These are phyloP conservation scores for Trogon surrucura DNA, from an alignment of 2,113 vertebrate genomes.

Conservation along the genomic window DNA sequence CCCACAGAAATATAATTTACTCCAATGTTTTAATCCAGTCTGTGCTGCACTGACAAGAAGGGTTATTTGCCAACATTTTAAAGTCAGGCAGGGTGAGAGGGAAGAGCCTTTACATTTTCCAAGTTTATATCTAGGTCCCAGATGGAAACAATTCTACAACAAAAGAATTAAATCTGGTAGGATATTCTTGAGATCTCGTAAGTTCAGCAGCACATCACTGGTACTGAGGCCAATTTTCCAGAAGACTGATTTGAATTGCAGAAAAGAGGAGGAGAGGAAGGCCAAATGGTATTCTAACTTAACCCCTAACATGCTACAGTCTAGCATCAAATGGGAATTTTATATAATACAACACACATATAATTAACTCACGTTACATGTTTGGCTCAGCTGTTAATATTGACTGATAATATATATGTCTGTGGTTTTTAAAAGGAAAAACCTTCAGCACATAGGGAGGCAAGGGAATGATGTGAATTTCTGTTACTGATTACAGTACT, in stretches of 20 bases:
- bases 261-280: constrained; percentile 37
- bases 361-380: background rate
- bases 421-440: constrained; percentile 38
- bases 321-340: background rate
- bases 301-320: constrained; percentile 57
- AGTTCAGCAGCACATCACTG: constrained; percentile 72
- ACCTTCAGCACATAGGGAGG: constrained; percentile 14
- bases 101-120: constrained; percentile 58
- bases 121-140: constrained; percentile 65
- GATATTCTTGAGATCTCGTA: constrained; percentile 76
- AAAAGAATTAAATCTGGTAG: constrained; percentile 78
- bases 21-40: constrained; percentile 60
- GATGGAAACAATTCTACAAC: constrained; percentile 78
- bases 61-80: constrained; percentile 66
- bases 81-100: constrained; percentile 65
- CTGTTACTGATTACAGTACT: constrained; percentile 39
- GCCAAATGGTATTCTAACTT: constrained; percentile 58
- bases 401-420: background rate
- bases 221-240: constrained; percentile 74
- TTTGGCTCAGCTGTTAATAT: constrained; percentile 15
- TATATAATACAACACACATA: background rate
- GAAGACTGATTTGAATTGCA: constrained; percentile 79
- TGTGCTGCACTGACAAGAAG: constrained; percentile 39
- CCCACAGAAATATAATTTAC: constrained; percentile 8
- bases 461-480: background rate